A percentile compares a stretch with the other conserved stretches of the same genome.
Evolutionary conservation across 2,113 vertebrate genomes (phyloP).

Genomic region (Mus musculus): DNA sequence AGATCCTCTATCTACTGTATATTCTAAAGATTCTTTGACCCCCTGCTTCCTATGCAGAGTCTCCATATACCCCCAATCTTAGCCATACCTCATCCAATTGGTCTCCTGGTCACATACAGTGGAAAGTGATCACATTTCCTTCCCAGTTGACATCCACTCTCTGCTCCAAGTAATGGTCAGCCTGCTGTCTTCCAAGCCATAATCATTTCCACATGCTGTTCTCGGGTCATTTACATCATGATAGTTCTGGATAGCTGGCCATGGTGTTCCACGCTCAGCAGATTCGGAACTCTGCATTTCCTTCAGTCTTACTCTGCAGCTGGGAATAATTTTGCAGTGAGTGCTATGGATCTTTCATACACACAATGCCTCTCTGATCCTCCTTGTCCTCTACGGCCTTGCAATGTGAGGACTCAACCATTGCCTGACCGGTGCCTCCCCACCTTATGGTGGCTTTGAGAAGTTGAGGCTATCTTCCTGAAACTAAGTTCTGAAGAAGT

Average conservation of each 20-base stretch:
- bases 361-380: not conserved
- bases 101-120: not conserved
- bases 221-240: not conserved
- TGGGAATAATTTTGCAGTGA: conserved; percentile 2
- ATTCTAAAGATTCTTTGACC: not conserved
- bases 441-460: conserved; percentile 1
- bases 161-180: not conserved
- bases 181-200: not conserved
- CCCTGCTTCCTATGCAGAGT: not conserved
- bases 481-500: conserved; percentile 16
- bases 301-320: not conserved
- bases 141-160: not conserved
- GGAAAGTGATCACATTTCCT: conserved; percentile 18
- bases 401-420: not conserved
- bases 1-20: not conserved
- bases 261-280: not conserved
- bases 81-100: not conserved
- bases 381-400: not conserved
- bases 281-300: not conserved
- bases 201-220: not conserved
- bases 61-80: not conserved
- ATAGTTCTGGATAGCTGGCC: not conserved
- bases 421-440: not conserved
- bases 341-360: not conserved
- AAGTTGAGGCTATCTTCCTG: not conserved